Conservation (phyloP, 2,797 vertebrate species). For the Hozukius guyotensis region DNA sequence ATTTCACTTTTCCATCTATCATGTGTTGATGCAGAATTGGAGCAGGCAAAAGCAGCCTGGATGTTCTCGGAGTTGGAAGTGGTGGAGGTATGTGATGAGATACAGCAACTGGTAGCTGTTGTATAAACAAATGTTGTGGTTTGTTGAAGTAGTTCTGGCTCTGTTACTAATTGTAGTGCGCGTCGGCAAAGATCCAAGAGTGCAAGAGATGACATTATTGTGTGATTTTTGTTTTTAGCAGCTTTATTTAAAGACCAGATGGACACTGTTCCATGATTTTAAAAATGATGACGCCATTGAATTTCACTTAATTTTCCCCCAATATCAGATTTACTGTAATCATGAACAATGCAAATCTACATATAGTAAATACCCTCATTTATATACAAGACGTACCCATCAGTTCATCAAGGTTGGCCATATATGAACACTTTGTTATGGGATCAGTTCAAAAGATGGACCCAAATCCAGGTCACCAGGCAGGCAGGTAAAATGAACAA, state of each 20-base stretch:
- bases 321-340: not conserved
- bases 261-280: not conserved
- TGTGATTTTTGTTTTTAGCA: not conserved
- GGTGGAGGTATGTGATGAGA: slow-evolving; percentile 85
- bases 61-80: slow-evolving; percentile 88
- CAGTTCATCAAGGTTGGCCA: not conserved
- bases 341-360: not conserved
- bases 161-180: not conserved
- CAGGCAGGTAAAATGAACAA: not conserved
- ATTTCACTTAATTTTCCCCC: not conserved
- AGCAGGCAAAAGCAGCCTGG: slow-evolving; percentile 81
- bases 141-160: not conserved
- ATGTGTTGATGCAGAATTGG: slow-evolving; percentile 79
- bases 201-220: not conserved
- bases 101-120: not conserved
- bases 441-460: not conserved
- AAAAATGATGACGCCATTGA: not conserved
- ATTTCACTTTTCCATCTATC: not conserved
- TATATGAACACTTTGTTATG: not conserved
- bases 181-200: not conserved
- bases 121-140: not conserved
- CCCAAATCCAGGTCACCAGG: not conserved
- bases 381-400: not conserved
- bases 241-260: not conserved
- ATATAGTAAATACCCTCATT: not conserved